A percentile compares a stretch with the other conserved stretches of the same genome.
phyloP scores from a whole-genome alignment of 2,888 invertebrate species.

The Amphipyra berbera region DNA sequence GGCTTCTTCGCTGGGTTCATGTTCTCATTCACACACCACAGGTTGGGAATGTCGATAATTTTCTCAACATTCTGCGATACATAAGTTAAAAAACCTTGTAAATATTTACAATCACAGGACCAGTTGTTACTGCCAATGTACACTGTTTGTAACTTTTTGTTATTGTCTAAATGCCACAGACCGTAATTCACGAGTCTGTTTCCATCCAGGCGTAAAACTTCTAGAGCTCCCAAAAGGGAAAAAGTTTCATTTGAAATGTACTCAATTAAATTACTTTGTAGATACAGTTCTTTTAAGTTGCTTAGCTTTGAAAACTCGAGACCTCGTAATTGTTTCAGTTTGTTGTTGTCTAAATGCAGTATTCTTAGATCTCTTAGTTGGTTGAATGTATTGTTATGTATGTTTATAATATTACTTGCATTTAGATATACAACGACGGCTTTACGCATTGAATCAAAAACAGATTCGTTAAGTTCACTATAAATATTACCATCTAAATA shows the following conservation, averaged over 20 bases:
- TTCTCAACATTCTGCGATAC: conserved; percentile 94
- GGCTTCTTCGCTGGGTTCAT: conserved; percentile 92
- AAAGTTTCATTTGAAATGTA: conserved; percentile 95
- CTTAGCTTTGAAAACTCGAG: conserved; percentile 95
- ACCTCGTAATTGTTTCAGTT: conserved; percentile 93
- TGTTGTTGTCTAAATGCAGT: conserved; percentile 96
- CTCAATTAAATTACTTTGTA: conserved; percentile 95
- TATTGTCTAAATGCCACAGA: conserved; percentile 94
- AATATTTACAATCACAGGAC: conserved; percentile 97
- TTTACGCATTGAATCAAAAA: conserved; percentile 81
- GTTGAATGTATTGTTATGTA: conserved; percentile 96
- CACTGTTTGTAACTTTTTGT: conserved; percentile 93
- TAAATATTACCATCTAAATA: conserved; percentile 97
- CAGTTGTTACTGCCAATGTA: conserved; percentile 95
- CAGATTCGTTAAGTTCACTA: conserved; percentile 91
- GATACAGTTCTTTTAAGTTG: conserved; percentile 94
- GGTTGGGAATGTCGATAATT: conserved; percentile 93
- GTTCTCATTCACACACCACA: conserved; percentile 94
- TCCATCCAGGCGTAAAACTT: conserved; percentile 95
- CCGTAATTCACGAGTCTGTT: conserved; percentile 95
- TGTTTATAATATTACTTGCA: conserved; percentile 93
- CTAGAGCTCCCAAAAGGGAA: conserved; percentile 93
- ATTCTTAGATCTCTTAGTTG: conserved; percentile 93
- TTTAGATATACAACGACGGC: conserved; percentile 95
- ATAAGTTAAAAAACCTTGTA: conserved; percentile 95